phyloP scores from a whole-genome alignment of 2,888 invertebrate genomes.

The Julus scanicus region DNA sequence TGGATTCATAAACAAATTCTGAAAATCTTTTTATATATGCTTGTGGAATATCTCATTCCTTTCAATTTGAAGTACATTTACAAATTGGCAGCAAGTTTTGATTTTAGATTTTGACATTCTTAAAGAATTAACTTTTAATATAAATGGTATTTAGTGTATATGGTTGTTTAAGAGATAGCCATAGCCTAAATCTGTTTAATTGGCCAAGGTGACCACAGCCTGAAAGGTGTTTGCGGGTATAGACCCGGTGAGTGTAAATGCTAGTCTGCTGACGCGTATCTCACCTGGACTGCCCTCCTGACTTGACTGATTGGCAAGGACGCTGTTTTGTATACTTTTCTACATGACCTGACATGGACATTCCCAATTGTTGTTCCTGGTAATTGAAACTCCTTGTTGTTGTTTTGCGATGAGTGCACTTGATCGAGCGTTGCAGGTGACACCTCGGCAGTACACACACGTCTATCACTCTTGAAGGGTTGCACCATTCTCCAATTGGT shows the following conservation, averaged over 20 bases:
- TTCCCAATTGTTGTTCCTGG: not conserved
- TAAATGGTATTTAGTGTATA: too few relatives aligned
- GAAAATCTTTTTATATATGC: too few relatives aligned
- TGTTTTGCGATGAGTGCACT: too few relatives aligned
- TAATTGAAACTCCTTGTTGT: not conserved
- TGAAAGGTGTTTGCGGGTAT: not conserved
- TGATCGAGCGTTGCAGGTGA: too few relatives aligned
- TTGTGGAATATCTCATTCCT: too few relatives aligned
- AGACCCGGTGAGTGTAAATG: not conserved
- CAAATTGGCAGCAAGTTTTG: too few relatives aligned
- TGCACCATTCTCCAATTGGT: not conserved
- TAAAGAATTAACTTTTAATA: too few relatives aligned
- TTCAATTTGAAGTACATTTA: too few relatives aligned
- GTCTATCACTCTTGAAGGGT: not conserved
- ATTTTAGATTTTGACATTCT: too few relatives aligned
- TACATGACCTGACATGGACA: not conserved
- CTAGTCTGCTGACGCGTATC: slow-evolving; percentile 2
- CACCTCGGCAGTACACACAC: too few relatives aligned
- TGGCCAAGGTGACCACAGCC: not conserved
- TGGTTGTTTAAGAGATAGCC: not conserved
- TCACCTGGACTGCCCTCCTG: not conserved
- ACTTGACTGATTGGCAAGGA: not conserved
- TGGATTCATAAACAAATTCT: too few relatives aligned
- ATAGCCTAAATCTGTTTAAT: not conserved
- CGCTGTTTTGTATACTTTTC: not conserved